Evolutionary conservation across 2,888 invertebrate genomes (phyloP), one percentile per base, ranked within the genome.

Genomic region (Agrochola lota): DNA sequence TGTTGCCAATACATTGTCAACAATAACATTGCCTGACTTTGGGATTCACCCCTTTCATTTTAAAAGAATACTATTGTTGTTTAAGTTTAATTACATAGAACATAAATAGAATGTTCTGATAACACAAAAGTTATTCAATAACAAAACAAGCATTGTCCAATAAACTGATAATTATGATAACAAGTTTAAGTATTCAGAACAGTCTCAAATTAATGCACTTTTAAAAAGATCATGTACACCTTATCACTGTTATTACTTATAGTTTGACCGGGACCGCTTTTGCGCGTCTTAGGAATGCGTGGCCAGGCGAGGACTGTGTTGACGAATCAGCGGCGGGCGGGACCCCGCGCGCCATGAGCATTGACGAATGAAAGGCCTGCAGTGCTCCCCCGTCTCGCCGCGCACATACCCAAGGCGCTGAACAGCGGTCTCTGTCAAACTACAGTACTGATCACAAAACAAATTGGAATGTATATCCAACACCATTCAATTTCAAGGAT

Each of bases 141-240:
- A 66, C 64, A 75, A 64, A 82, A 66, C 8, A 30, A 40, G 20
- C 66, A 46, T 76, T 82, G 66, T 70, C 15, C 15, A 70, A 62
- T 15, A 75, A 46, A 81, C n/a, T 60, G 30, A 70, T 40, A 67
- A 67, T 67, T 67, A 40, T 43, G 63, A 64, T 55, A 74, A 35
- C 15, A 69, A 62, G 11, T 59, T 23, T 59, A 17, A 26, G 4
- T 66, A 55, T 46, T 63, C 2, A 35, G 63, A 77, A 26, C 2
- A 26, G 1, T 40, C 2, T 17, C 0, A 49, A 23, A 60, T 26
- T 4, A 55, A 57, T 43, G 4, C 17, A 49, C 5, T 17, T 26
- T 26, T 35, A 57, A 9, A 8, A 68, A 77, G 15, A 46, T 62
- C 30, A 20, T 40, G 11, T 64, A 17, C n/a, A 35, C 35, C 7